Evolutionary conservation across 1,140 invertebrate genomes (phyloP).

Genomic region (Cephus cinctus): DNA sequence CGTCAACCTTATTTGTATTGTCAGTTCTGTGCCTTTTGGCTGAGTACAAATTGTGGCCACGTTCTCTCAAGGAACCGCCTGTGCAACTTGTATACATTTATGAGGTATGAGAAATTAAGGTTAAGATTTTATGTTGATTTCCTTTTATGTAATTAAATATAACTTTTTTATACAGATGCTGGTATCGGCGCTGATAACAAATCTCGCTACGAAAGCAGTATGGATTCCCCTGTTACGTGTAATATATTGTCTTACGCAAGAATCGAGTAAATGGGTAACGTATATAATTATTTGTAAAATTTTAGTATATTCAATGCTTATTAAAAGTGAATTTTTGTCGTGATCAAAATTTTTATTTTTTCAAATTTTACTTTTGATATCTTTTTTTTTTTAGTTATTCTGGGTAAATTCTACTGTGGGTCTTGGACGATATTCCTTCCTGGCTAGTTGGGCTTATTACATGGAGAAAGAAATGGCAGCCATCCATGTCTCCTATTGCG

Average conservation of each 20-base stretch:
- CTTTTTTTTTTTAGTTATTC: slow-evolving; percentile 29
- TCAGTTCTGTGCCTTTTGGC: slow-evolving; percentile 48
- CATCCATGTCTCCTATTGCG: slow-evolving; percentile 38
- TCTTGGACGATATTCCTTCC: slow-evolving; percentile 23
- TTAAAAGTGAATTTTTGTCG: slow-evolving; percentile 3
- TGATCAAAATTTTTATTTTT: slow-evolving; percentile 1
- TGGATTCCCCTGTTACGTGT: slow-evolving; percentile 48
- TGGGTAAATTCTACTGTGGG: slow-evolving; percentile 35
- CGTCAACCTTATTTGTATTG: slow-evolving; percentile 45
- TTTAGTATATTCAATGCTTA: slow-evolving; percentile 6
- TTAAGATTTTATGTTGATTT: slow-evolving; percentile 2
- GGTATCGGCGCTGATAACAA: slow-evolving; percentile 45
- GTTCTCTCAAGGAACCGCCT: slow-evolving; percentile 50
- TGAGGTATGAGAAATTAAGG: slow-evolving; percentile 33
- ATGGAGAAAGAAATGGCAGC: slow-evolving; percentile 37
- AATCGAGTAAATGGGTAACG: slow-evolving; percentile 47
- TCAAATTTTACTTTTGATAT: too few relatives aligned
- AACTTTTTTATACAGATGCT: slow-evolving; percentile 41
- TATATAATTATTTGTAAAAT: not conserved
- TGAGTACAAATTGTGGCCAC: slow-evolving; percentile 50
- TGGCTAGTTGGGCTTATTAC: slow-evolving; percentile 32
- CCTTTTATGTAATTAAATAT: slow-evolving; percentile 3
- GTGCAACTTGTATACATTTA: slow-evolving; percentile 48
- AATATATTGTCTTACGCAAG: slow-evolving; percentile 40
- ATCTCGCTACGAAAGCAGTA: slow-evolving; percentile 40